Evolutionary conservation across 2,797 vertebrate genomes (phyloP), one percentile per base, ranked within the genome.

Genomic region (Eulemur albifrons): DNA sequence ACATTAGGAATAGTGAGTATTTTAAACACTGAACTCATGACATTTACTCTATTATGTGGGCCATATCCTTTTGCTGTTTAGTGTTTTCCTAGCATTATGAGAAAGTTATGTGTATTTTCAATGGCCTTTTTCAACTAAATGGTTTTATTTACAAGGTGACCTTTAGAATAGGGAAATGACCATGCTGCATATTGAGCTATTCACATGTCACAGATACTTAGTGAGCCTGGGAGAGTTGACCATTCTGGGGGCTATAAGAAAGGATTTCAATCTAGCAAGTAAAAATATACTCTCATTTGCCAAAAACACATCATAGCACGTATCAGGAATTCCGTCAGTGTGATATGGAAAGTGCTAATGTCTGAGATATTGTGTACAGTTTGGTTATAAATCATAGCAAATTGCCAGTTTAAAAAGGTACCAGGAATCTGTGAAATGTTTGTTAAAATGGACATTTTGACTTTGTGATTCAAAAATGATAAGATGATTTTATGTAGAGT

Each of bases 361-460:
- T 92, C n/a, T 72, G 7, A 86, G 6, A 75, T 21, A 70, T 17
- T 59, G 75, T 20, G 0, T 90, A 69, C 92, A 90, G 96, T 73
- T 76, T 43, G 30, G 23, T 4, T 73, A 65, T 12, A 93, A 90
- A 48, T 67, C n/a, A 57, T 80, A 96, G 80, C 38, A 97, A 61
- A 0, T 9, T 57, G 3, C 21, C 8, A 11, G 11, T 43, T 90
- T 87, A 45, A 85, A 93, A 92, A 59, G 11, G 27, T 75, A 73
- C 15, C 40, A 67, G n/a, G 70, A 57, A 91, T 63, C 61, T 57
- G 88, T 79, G 4, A 92, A 95, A 48, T 70, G 8, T 40, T 1
- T 73, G 48, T 63, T 94, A 0, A 5, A 96, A 67, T 0, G 38
- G 50, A 43, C 97, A 98, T 97, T 96, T 95, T 98, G 63, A 97